A percentile compares a stretch with the other conserved stretches of the same genome.
phyloP scores from a whole-genome alignment of 1,140 invertebrate genomes.

The Agrypnia vestita region DNA sequence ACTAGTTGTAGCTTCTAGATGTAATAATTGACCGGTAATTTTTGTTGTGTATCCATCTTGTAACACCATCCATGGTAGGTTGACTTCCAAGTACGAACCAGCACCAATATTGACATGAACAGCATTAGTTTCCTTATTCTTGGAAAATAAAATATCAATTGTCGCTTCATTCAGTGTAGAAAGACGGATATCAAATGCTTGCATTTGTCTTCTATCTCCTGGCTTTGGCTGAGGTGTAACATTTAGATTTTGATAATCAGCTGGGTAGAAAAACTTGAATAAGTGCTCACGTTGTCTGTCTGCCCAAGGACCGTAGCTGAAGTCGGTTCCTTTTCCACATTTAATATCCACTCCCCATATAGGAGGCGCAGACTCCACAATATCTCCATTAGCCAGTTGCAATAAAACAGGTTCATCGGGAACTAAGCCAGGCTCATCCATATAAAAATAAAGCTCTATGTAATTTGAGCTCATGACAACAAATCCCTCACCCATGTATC shows the following conservation, averaged over 20 bases:
- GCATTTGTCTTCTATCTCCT: constrained; percentile 89
- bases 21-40: constrained; percentile 93
- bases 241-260: constrained; percentile 86
- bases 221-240: constrained; percentile 85
- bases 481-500: constrained; percentile 99
- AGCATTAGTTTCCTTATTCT: constrained; percentile 97
- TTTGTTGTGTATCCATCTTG: constrained; percentile 91
- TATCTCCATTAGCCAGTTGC: constrained; percentile 93
- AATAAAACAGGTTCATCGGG: constrained; percentile 92
- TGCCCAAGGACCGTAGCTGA: constrained; percentile 98
- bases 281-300: constrained; percentile 96
- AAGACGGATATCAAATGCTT: constrained; percentile 93
- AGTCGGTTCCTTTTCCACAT: constrained; percentile 96
- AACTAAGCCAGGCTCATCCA: constrained; percentile 94
- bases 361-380: constrained; percentile 91
- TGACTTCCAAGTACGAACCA: constrained; percentile 95
- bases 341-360: constrained; percentile 97
- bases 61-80: constrained; percentile 93
- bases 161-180: constrained; percentile 94
- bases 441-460: constrained; percentile 96
- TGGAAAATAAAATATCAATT: constrained; percentile 96
- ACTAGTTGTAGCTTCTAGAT: constrained; percentile 95
- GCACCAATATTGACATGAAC: constrained; percentile 94
- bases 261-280: constrained; percentile 97
- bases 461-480: constrained; percentile 96